Percentiles rank a stretch among this genome's conserved stretches.
These are phyloP conservation scores for Ectemnius lituratus DNA, from an alignment of 2,888 invertebrate species.

Conservation along the genomic window DNA sequence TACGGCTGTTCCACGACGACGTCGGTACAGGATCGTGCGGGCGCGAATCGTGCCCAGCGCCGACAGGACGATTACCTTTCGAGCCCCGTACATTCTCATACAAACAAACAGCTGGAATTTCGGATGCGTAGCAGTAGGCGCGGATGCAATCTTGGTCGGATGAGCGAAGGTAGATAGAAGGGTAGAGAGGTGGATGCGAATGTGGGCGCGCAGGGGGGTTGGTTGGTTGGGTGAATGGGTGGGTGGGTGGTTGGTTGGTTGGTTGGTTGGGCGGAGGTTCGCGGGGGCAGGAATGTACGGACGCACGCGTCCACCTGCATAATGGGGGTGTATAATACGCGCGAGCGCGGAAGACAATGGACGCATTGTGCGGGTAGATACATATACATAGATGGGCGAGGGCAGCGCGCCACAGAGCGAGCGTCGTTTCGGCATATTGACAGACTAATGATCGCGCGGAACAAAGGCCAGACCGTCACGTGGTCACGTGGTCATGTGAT, in stretches of 20 bases:
- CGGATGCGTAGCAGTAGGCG: slow-evolving; percentile 11
- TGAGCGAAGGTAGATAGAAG: slow-evolving; percentile 32
- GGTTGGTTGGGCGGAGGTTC: slow-evolving; percentile 13
- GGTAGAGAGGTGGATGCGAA: slow-evolving; percentile 55
- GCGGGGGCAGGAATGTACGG: slow-evolving; percentile 49
- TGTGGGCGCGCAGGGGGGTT: slow-evolving; percentile 65
- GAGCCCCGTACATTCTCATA: slow-evolving; percentile 11
- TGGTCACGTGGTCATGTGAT: slow-evolving; percentile 77
- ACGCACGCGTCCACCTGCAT: slow-evolving; percentile 74
- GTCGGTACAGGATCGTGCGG: slow-evolving; percentile 20
- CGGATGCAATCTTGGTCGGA: slow-evolving; percentile 28
- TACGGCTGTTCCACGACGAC: slow-evolving; percentile 51
- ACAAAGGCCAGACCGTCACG: slow-evolving; percentile 76
- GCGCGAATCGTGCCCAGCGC: slow-evolving; percentile 22
- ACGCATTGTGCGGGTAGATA: slow-evolving; percentile 76
- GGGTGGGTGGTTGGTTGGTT: slow-evolving; percentile 61
- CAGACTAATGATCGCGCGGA: slow-evolving; percentile 77
- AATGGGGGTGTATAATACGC: slow-evolving; percentile 76
- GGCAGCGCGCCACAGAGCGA: slow-evolving; percentile 62
- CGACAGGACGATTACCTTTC: slow-evolving; percentile 33
- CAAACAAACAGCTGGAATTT: too few species aligned
- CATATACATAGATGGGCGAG: slow-evolving; percentile 54
- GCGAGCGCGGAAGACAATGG: slow-evolving; percentile 75
- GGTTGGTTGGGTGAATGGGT: slow-evolving; percentile 71
- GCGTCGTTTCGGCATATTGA: slow-evolving; percentile 77